These are phyloP conservation scores for Calameuta filiformis DNA, from an alignment of 2,888 invertebrate species.

Conservation along the genomic window DNA sequence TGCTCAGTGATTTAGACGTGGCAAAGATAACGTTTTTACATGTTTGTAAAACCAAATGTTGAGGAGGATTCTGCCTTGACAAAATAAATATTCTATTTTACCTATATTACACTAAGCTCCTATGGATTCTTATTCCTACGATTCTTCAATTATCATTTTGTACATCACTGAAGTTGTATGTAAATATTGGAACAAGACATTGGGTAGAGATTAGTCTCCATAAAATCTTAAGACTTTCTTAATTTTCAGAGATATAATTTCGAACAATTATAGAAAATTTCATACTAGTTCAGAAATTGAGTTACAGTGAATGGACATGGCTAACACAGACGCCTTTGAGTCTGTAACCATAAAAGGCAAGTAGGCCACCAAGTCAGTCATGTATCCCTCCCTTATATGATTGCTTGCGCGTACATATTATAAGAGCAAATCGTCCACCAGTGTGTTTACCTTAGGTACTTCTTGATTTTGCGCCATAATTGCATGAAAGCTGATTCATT, in stretches of 20 bases:
- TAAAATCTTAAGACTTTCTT: not conserved
- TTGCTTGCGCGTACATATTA: not conserved
- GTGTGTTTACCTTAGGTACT: not conserved
- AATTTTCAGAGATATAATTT: not conserved
- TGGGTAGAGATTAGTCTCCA: not conserved
- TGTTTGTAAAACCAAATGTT: not conserved
- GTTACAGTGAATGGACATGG: constrained; percentile 14
- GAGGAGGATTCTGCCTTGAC: not conserved
- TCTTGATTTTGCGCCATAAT: constrained; percentile 2
- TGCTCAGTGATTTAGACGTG: not conserved
- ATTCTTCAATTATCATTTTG: too few species aligned
- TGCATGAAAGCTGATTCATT: constrained; percentile 4
- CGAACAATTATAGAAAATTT: not conserved
- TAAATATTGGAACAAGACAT: not conserved
- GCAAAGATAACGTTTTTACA: not conserved
- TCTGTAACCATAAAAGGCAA: constrained; percentile 20
- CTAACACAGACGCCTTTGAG: constrained; percentile 9
- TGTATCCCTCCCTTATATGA: constrained; percentile 11
- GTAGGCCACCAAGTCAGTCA: constrained; percentile 14
- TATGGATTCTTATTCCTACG: not conserved
- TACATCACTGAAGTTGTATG: not conserved
- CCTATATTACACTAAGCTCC: not conserved
- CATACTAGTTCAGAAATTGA: not conserved
- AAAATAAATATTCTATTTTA: not conserved
- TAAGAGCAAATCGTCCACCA: constrained; percentile 3